phyloP scores from a whole-genome alignment of 1,140 invertebrate species.

The Leptopilina clavipes region DNA sequence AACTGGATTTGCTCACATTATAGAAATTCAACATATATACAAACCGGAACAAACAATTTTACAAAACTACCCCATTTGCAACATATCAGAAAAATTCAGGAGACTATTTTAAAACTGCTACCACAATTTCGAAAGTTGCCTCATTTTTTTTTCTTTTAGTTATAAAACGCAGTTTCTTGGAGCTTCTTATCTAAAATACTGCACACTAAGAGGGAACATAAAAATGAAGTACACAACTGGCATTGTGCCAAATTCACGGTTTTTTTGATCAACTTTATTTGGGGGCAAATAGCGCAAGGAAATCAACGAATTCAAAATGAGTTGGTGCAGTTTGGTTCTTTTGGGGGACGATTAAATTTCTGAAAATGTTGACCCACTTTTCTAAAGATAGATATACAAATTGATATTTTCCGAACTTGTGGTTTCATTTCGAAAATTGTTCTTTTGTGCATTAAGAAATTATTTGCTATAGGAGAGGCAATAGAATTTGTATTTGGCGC shows the following conservation, averaged over 20 bases:
- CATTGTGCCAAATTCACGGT: not conserved
- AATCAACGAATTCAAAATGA: not conserved
- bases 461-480: not conserved
- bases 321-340: not conserved
- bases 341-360: not conserved
- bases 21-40: not conserved
- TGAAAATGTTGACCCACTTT: not conserved
- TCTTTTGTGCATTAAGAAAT: not conserved
- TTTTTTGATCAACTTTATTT: conserved; percentile 8
- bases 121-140: not conserved
- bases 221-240: conserved; percentile 4
- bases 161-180: not conserved
- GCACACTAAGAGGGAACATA: not conserved
- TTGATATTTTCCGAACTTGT: not conserved
- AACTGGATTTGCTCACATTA: conserved; percentile 1
- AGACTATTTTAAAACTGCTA: not conserved
- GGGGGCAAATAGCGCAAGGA: not conserved
- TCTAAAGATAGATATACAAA: not conserved
- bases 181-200: not conserved
- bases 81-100: not conserved
- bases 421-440: not conserved
- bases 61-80: not conserved
- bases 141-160: not conserved
- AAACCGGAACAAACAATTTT: conserved; percentile 22
- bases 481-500: not conserved